Base-by-base conservation (phyloP, 2,797 vertebrate genomes). In the Gila robusta region DNA sequence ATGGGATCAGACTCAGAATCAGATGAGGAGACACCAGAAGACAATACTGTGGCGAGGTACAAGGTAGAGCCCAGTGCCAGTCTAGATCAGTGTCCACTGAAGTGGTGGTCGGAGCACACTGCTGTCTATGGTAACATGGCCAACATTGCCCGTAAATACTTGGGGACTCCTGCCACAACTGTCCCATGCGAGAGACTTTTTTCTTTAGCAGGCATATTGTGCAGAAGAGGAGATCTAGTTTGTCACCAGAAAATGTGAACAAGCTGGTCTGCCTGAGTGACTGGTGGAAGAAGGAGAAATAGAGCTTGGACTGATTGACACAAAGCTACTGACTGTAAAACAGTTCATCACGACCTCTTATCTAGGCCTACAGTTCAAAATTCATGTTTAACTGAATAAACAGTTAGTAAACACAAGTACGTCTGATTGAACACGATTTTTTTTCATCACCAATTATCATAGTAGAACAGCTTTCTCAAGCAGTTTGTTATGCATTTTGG, bases 251-350 rank as follows among this genome's bases (percentile, higher is more conserved):
- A 64, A 67, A 82, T 77, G 72, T 82, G 79, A 86, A 82, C 85
- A 86, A 82, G 79, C 70, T 81, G 79, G 85, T 86, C 69, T 86
- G 79, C 79, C 79, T 86, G 59, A 86, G 85, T 86, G 47, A 82
- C 79, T 70, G 72, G 79, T 86, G 79, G 84, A 86, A 81, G 32
- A 86, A 86, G 56, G 54, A 83, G n/a, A 83, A 83, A 62, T 74
- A 83, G 70, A n/a, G 72, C 62, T 78, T 84, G 72, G 72, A 84
- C 72, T 84, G 82, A 84, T 77, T 64, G 54, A 84, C 76, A 56
- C 71, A 87, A 79, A 86, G 77, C 72, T 52, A 76, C 72, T 76
- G 72, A 52, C n/a, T 49, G 72, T 76, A 41, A 52, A 74, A 52
- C 72, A 74, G 47, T 74, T 74, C 44, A 74, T 52, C 72, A 49